phyloP scores from a whole-genome alignment of 1,140 invertebrate species.

The Drosophila mauritiana region DNA sequence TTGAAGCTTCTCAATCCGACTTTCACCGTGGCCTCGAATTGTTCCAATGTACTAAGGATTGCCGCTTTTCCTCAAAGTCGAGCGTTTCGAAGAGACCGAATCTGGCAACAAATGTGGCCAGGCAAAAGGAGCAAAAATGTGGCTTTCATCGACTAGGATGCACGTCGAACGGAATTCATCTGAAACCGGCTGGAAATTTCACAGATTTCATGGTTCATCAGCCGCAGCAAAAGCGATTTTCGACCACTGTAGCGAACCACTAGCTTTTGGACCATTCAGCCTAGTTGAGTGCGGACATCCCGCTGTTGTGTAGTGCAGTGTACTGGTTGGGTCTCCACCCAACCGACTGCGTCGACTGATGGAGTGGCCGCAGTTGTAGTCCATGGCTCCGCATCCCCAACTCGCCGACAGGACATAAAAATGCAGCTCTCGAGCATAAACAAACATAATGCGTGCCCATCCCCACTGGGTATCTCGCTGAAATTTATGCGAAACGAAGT shows the following conservation, averaged over 20 bases:
- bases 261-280: constrained; percentile 21
- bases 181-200: constrained; percentile 12
- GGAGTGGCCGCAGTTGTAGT: constrained; percentile 43
- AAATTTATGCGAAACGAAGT: constrained; percentile 72
- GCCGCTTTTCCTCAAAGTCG: background rate
- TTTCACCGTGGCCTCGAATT: background rate
- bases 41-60: background rate
- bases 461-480: constrained; percentile 9
- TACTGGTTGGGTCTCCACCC: constrained; percentile 7
- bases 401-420: constrained; percentile 66
- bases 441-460: constrained; percentile 66
- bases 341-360: constrained; percentile 34
- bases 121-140: background rate
- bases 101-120: background rate
- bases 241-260: constrained; percentile 2
- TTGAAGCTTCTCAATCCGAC: background rate
- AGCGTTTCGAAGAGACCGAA: background rate
- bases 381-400: background rate
- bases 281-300: constrained; percentile 23
- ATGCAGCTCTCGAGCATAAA: constrained; percentile 77
- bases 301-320: constrained; percentile 55
- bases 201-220: constrained; percentile 26
- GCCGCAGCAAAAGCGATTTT: constrained; percentile 27
- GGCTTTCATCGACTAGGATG: background rate
- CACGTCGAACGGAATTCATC: background rate